Base-by-base conservation (phyloP, 2,888 invertebrate species). In the Habrosyne pyritoides region DNA sequence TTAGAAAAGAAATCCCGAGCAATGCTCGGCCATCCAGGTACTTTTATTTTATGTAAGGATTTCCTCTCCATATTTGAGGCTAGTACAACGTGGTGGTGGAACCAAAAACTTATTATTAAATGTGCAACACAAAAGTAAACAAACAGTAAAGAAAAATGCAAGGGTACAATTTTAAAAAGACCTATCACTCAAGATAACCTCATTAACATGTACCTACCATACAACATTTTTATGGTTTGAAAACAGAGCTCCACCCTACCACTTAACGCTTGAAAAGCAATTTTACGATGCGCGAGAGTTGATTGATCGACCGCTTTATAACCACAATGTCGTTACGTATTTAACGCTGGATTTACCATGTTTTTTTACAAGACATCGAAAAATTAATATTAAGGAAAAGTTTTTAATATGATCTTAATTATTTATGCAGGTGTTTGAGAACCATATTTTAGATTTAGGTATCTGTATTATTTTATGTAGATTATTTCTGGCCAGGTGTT, bases 201-300 rank as follows among this genome's bases (percentile, higher is more conserved):
- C 14, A 36, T 36, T 36, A 36, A n/a, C 36, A 6, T 33, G n/a
- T 36, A 36, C 14, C n/a, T 36, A 36, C n/a, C 36, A 36, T 14
- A 42, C 42, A 30, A 8, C 50, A 56, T 2, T 5, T 12, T 53
- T 30, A 47, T 21, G 21, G 42, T 30, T 30, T 18, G 47, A 49
- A 42, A 18, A 8, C 42, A 7, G 42, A 42, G 42, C 42, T 42
- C 42, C 42, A 28, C 22, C 47, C 28, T 26, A 49, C 53, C 57
- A 36, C 56, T 56, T 55, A 56, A 57, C 49, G 18, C 48, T 28
- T 50, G 51, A 42, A 58, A 51, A 22, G 22, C 26, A 46, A 42
- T 48, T 70, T 67, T 63, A 67, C 54, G 60, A 62, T 66, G 60
- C 59, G 60, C 64, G 55, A 30, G 51, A 67, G 56, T 67, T 61